Conservation (phyloP, 2,113 vertebrate genomes). For the Pachypanchax playfairii region DNA sequence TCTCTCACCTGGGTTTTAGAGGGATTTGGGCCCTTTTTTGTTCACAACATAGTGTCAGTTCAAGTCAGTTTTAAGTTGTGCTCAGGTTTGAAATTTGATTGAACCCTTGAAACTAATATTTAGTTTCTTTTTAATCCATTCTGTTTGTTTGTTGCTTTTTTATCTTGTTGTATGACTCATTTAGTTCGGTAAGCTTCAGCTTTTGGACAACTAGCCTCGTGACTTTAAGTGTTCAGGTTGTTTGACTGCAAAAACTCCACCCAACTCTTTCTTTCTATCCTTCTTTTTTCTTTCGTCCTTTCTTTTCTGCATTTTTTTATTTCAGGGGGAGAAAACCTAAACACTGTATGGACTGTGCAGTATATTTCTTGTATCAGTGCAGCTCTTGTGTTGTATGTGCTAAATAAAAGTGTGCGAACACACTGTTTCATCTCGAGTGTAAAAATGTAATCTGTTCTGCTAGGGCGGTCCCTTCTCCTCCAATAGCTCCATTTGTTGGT, state of each 20-base stretch:
- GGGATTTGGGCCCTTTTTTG: too few species aligned
- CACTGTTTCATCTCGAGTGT: constrained; percentile 66
- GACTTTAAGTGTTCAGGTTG: neutral
- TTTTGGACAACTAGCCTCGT: too few species aligned
- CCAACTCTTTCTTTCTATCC: too few species aligned
- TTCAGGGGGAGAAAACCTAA: too few species aligned
- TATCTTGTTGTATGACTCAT: neutral
- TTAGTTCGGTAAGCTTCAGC: neutral
- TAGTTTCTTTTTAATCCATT: neutral
- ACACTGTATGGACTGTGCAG: neutral
- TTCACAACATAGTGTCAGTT: too few species aligned
- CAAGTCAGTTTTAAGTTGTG: neutral
- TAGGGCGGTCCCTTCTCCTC: constrained; percentile 74
- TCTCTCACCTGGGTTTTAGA: too few species aligned
- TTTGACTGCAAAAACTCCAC: neutral
- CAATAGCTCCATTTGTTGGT: constrained; percentile 79
- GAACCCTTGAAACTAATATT: too few species aligned
- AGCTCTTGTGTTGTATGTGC: constrained; percentile 37
- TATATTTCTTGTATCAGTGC: constrained; percentile 11
- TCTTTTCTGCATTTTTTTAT: neutral
- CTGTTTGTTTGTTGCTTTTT: neutral
- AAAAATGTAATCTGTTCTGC: constrained; percentile 84
- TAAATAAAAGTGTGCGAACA: constrained; percentile 49
- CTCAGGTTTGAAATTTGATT: too few species aligned
- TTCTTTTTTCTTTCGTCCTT: neutral